Conservation (phyloP, 2,113 vertebrate species). For the Polypterus bichir region DNA sequence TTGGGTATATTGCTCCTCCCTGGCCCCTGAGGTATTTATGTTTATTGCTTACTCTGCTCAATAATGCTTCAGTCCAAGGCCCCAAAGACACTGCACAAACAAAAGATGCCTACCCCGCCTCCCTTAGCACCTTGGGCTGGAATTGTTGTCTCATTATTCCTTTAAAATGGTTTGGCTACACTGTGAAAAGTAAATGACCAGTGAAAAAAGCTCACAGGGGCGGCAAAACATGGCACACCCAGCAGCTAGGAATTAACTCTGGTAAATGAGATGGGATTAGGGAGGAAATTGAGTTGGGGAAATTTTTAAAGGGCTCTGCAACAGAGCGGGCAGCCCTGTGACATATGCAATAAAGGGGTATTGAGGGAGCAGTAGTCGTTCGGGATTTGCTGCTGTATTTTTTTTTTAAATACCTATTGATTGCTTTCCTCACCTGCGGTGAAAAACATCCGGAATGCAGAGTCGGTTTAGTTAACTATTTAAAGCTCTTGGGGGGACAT, state of each 20-base stretch:
- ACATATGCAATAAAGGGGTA: slow-evolving; percentile 7
- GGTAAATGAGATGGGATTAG: slow-evolving; percentile 51
- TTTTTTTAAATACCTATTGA: too few relatives aligned
- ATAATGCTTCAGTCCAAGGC: slow-evolving; percentile 65
- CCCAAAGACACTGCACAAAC: slow-evolving; percentile 58
- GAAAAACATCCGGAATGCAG: too few relatives aligned
- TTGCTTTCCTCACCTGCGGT: too few relatives aligned
- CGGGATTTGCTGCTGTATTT: too few relatives aligned
- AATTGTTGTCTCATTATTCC: slow-evolving; percentile 56
- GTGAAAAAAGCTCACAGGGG: slow-evolving; percentile 54
- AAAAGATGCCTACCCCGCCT: slow-evolving; percentile 23
- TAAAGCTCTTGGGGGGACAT: too few relatives aligned
- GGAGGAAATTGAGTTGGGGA: slow-evolving; percentile 40
- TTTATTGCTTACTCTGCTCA: slow-evolving; percentile 65
- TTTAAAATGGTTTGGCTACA: slow-evolving; percentile 57
- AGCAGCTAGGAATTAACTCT: slow-evolving; percentile 47
- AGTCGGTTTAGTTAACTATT: too few relatives aligned
- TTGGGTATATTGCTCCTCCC: slow-evolving; percentile 77
- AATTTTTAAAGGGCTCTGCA: neutral
- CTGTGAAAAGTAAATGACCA: slow-evolving; percentile 61
- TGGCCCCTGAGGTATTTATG: slow-evolving; percentile 67
- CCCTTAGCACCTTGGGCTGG: slow-evolving; percentile 23
- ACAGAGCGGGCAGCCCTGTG: too few relatives aligned
- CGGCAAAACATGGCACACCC: slow-evolving; percentile 44
- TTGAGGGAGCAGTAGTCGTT: slow-evolving; percentile 17